Base-by-base conservation (phyloP, 2,888 invertebrate species). In the Salticus scenicus region DNA sequence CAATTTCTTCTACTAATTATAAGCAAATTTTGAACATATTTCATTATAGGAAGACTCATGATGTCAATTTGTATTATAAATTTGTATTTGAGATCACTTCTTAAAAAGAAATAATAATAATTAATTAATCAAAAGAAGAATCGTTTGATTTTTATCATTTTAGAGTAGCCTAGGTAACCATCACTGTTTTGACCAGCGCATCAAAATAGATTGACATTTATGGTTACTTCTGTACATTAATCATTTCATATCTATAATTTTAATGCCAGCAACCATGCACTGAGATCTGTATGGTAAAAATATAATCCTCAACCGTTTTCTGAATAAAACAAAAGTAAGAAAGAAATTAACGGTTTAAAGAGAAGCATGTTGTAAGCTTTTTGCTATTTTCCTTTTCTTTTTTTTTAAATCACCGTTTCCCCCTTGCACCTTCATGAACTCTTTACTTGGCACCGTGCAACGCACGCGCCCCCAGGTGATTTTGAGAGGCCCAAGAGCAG, bases 401-500 rank as follows among this genome's bases (percentile, higher is more conserved):
- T 72, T 72, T 31, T 67, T 42, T n/a, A 64, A 30, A 2, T 27
- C 27, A 24, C 51, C 31, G 12, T 66, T 20, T n/a, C 42, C 41
- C 63, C 12, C 47, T n/a, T n/a, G 41, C 81, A 57, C 70, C 67
- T 81, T 33, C 82, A 73, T 74, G 81, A 81, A 69, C 74, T 71
- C 70, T 33, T 66, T 8, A 31, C 42, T 82, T 77, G 83, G 67
- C 76, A 80, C 14, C 73, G 76, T 57, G 82, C 64, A 72, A 12
- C 24, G 82, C 79, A 64, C 64, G 63, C 42, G 70, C 69, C 71
- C 75, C 73, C 75, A 75, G 83, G 74, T 72, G 76, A 73, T 73
- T 67, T 57, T 10, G 42, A 67, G 80, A 80, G 74, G 80, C 85
- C 85, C 75, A 42, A 24, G 75, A 76, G 80, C 79, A 72, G 85